Percentiles rank a stretch among this genome's conserved stretches.
These are phyloP conservation scores for Thryonomys swinderianus DNA, from an alignment of 2,113 vertebrate species.

Conservation along the genomic window DNA sequence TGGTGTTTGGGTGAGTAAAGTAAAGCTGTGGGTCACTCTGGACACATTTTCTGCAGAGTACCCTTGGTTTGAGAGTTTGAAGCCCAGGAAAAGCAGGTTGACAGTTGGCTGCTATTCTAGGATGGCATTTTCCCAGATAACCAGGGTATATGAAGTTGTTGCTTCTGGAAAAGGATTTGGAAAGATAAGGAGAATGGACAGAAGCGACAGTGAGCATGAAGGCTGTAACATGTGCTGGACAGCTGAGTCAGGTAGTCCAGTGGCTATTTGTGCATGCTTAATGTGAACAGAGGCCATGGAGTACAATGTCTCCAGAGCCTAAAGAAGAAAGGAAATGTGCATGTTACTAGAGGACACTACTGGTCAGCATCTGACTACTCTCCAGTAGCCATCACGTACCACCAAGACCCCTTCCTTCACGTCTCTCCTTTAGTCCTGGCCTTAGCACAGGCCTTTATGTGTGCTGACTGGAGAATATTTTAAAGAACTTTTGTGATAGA, in stretches of 20 bases:
- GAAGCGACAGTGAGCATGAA: not conserved
- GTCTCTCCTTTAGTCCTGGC: not conserved
- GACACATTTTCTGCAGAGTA: not conserved
- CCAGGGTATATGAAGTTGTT: constrained; percentile 23
- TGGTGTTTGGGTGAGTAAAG: not conserved
- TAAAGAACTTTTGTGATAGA: not conserved
- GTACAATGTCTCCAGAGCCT: not conserved
- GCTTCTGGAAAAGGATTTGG: not conserved
- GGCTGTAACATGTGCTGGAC: not conserved
- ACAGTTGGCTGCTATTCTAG: not conserved
- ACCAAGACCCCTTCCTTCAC: not conserved
- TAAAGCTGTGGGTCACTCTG: not conserved
- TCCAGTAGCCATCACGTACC: not conserved
- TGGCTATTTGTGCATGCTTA: not conserved
- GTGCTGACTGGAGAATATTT: not conserved
- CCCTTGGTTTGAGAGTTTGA: not conserved
- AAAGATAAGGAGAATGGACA: not conserved
- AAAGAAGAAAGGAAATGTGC: not conserved
- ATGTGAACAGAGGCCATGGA: not conserved
- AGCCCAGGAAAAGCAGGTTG: not conserved
- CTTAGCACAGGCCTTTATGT: not conserved
- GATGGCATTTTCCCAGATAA: not conserved
- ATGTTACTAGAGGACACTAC: not conserved
- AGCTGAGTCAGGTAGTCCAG: not conserved
- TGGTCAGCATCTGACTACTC: not conserved